Evolutionary conservation across 2,797 vertebrate genomes (phyloP).

Genomic region (Poecilia picta): DNA sequence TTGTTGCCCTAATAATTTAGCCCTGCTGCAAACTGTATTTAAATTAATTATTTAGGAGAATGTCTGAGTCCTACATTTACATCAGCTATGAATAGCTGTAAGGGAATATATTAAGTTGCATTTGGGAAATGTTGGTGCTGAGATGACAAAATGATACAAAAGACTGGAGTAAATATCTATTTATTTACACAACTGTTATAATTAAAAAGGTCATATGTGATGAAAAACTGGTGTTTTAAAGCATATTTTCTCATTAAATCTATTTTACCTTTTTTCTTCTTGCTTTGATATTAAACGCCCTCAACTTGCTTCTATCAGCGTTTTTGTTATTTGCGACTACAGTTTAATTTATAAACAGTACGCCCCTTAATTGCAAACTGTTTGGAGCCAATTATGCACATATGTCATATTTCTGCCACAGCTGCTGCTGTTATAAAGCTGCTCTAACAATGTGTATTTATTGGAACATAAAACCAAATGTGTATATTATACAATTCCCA

Average conservation of each 20-base stretch:
- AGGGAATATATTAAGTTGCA: neutral
- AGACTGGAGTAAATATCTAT: no score
- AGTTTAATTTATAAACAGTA: constrained; percentile 14
- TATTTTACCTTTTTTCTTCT: no score
- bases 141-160: neutral
- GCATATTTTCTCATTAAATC: neutral
- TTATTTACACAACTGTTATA: no score
- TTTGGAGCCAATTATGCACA: constrained; percentile 13
- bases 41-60: no score
- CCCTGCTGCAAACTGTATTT: neutral
- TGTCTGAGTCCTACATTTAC: neutral
- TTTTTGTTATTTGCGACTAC: constrained; percentile 3
- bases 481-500: neutral
- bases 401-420: constrained; percentile 19
- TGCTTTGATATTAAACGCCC: neutral
- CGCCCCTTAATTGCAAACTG: constrained; percentile 2
- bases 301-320: neutral
- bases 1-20: neutral
- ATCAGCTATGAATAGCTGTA: neutral
- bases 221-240: neutral
- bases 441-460: constrained; percentile 12
- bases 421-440: constrained; percentile 11
- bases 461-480: constrained; percentile 9
- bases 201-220: neutral
- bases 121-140: neutral